phyloP scores from a whole-genome alignment of 2,113 vertebrate genomes.

The Eptatretus burgeri region DNA sequence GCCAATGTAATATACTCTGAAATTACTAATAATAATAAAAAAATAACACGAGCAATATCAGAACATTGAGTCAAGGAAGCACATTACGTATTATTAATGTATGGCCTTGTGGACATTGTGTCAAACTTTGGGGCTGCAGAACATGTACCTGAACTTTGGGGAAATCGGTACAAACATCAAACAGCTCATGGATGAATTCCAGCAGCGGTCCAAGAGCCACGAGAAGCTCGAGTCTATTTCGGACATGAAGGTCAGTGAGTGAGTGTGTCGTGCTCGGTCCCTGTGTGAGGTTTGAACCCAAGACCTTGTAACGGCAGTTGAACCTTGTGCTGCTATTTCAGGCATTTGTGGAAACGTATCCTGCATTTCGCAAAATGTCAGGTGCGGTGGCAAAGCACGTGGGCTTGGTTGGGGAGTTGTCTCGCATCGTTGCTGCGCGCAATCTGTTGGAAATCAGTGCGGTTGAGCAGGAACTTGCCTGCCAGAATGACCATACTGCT shows the following conservation, averaged over 20 bases:
- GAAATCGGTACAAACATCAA: conserved; percentile 93
- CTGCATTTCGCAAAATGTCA: conserved; percentile 95
- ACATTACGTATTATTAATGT: no score
- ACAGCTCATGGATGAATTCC: conserved; percentile 93
- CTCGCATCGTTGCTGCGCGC: conserved; percentile 34
- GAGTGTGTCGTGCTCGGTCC: no score
- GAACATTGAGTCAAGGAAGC: no score
- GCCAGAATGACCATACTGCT: conserved; percentile 65
- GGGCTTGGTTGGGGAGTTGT: conserved; percentile 75
- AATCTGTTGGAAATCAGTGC: conserved; percentile 62
- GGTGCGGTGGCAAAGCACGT: conserved; percentile 81
- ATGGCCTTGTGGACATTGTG: neutral
- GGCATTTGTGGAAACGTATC: conserved; percentile 92
- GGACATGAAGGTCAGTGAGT: conserved; percentile 56
- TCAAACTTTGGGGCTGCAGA: conserved; percentile 18
- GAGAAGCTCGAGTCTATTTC: conserved; percentile 77
- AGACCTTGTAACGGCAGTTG: no score
- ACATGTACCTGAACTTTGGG: conserved; percentile 85
- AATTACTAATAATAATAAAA: neutral
- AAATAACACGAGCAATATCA: neutral
- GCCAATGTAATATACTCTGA: conserved; percentile 34
- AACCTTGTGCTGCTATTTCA: conserved; percentile 11
- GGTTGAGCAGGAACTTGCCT: conserved; percentile 71
- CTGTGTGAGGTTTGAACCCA: no score
- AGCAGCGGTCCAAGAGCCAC: conserved; percentile 68